A percentile compares a stretch with the other conserved stretches of the same genome.
phyloP scores from a whole-genome alignment of 2,797 vertebrate genomes.

The Neomorphus geoffroyi region DNA sequence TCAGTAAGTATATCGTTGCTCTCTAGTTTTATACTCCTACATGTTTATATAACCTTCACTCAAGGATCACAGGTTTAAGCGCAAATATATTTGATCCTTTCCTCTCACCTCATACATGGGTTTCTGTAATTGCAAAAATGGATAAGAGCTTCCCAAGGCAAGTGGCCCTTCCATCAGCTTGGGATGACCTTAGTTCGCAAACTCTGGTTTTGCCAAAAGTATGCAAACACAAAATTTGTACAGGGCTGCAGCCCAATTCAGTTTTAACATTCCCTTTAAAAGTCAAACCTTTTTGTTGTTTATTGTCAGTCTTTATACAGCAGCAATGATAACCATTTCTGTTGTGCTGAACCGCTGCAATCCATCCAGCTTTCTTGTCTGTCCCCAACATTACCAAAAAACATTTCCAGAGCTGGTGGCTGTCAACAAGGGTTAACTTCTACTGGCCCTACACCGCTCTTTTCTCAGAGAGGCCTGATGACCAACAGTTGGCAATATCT shows the following conservation, averaged over 20 bases:
- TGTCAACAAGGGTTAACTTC: not conserved
- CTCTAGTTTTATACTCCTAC: not conserved
- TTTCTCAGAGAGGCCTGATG: not conserved
- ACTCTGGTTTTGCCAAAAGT: conserved; percentile 17
- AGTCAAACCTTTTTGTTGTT: not conserved
- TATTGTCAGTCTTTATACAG: not conserved
- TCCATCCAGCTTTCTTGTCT: not conserved
- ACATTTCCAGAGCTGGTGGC: not conserved
- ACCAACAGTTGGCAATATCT: not conserved
- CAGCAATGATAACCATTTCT: not conserved
- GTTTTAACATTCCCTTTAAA: not conserved
- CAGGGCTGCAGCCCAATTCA: not conserved
- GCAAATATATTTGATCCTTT: conserved; percentile 10
- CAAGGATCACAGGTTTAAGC: not conserved
- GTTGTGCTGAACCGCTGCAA: not conserved
- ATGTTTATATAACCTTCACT: conserved; percentile 26
- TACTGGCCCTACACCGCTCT: not conserved
- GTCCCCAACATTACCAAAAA: not conserved
- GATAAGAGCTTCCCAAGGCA: not conserved
- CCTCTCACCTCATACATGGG: not conserved
- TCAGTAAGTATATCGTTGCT: not conserved
- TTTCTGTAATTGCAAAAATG: not conserved
- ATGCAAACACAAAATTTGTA: not conserved
- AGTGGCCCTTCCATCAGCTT: not conserved
- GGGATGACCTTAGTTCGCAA: not conserved